phyloP scores from a whole-genome alignment of 64 coral and sea anemone species.

The Actinia equina region DNA sequence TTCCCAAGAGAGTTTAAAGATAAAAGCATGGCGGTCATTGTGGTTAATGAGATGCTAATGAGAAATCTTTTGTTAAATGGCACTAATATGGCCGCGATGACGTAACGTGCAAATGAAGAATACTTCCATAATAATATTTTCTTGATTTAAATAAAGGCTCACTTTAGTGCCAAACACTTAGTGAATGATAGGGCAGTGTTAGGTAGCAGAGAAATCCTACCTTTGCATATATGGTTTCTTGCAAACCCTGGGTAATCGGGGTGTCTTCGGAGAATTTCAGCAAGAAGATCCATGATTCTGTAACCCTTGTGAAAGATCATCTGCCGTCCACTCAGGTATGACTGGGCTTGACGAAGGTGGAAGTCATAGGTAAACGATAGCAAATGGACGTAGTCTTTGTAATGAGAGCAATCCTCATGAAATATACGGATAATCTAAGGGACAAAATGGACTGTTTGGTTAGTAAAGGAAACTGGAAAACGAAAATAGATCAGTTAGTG shows the following conservation, averaged over 20 bases:
- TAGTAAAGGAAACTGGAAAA: too few relatives aligned
- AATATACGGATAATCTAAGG: slow-evolving; percentile 64
- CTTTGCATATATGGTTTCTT: slow-evolving; percentile 76
- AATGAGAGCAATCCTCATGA: slow-evolving; percentile 71
- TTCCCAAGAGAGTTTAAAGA: too few relatives aligned
- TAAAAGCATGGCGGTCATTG: too few relatives aligned
- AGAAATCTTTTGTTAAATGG: too few relatives aligned
- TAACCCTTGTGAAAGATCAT: slow-evolving; percentile 87
- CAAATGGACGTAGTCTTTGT: slow-evolving; percentile 84
- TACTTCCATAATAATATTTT: too few relatives aligned
- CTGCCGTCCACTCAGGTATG: slow-evolving; percentile 78
- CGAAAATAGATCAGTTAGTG: too few relatives aligned
- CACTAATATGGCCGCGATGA: too few relatives aligned
- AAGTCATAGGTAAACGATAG: slow-evolving; percentile 97
- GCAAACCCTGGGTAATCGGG: slow-evolving; percentile 67
- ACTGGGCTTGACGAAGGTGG: slow-evolving; percentile 86
- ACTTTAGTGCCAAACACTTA: too few relatives aligned
- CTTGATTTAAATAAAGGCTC: too few relatives aligned
- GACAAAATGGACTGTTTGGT: neutral
- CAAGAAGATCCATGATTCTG: slow-evolving; percentile 70
- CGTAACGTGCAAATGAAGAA: too few relatives aligned
- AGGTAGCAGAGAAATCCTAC: slow-evolving; percentile 26
- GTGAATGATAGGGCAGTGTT: too few relatives aligned
- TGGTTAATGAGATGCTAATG: too few relatives aligned
- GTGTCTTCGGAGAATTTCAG: slow-evolving; percentile 48